Base-by-base conservation (phyloP, 2,113 vertebrate species). In the Nettapus auritus region DNA sequence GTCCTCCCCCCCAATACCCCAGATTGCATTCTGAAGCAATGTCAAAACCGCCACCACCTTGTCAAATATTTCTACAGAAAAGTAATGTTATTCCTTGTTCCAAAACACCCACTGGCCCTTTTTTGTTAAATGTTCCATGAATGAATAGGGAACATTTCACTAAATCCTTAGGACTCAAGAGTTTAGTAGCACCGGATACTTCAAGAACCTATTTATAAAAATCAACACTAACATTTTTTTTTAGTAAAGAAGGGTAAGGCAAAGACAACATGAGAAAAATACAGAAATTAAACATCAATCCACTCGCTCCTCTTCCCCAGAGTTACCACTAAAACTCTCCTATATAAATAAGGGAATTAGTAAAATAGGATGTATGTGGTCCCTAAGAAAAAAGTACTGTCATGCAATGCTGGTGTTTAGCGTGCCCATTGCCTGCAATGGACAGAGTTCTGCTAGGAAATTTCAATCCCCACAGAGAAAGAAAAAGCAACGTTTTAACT, bases 381-480 rank as follows among this genome's bases (percentile, higher is more conserved):
- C 94, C 94, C 81, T 93, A 82, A 18, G 59, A 89, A 87, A 92
- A 25, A 91, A 67, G 48, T 79, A 73, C 31, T 78, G 67, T 92
- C 40, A 87, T 44, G 81, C 84, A 90, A 89, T 97, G 97, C 97
- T 98, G 97, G 98, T 98, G 97, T 94, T 94, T 88, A 94, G 71
- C 23, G 5, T 31, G 93, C 34, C 96, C 96, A 94, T 82, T 97
- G 97, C 97, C 97, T 92, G 97, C 97, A 98, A 97, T 3, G 89
- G 96, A 85, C 97, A 38, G n/a, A n/a, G n/a, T 73, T 86, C 70
- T 94, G 94, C 90, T 91, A 94, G 95, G 93, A 93, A 96, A 97
- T 89, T 92, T 86, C 62, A 71, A 93, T 82, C 38, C 77, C 96
- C 77, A 94, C 83, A 67, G 82, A 29, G 73, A 94, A 97, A 90